Percentiles rank a stretch among this genome's conserved stretches.
Conservation (phyloP, 2,888 invertebrate species). For the Atethmia centrago region DNA sequence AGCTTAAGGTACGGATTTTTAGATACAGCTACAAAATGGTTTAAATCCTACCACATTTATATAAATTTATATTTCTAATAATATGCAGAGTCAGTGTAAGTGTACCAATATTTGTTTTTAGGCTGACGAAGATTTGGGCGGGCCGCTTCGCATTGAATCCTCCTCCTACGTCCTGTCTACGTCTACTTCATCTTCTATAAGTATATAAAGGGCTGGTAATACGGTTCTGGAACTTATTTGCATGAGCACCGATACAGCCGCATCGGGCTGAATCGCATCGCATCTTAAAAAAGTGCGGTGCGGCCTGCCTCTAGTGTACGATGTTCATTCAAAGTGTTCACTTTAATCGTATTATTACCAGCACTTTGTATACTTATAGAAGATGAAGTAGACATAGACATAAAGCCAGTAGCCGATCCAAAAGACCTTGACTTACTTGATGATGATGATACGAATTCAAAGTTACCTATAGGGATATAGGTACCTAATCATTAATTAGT, state of each 20-base stretch:
- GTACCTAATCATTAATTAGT: background rate
- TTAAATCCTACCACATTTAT: no score
- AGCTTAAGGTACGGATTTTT: constrained; percentile 73
- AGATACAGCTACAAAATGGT: background rate
- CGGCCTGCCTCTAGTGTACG: no score
- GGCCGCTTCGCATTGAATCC: background rate
- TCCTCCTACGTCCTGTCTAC: background rate
- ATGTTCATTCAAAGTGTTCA: no score
- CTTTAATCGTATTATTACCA: no score
- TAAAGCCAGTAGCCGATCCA: background rate
- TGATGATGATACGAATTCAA: background rate
- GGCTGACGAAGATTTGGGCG: no score
- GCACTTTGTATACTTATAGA: background rate
- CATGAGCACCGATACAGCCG: no score
- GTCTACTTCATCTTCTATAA: background rate
- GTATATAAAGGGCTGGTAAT: background rate
- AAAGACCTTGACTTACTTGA: background rate
- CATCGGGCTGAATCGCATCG: no score
- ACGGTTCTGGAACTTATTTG: no score
- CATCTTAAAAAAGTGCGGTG: no score
- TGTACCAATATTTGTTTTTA: background rate
- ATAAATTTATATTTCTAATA: background rate
- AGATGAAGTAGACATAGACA: background rate
- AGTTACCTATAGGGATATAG: background rate
- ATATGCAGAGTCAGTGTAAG: background rate